A percentile compares a stretch with the other conserved stretches of the same genome.
These are phyloP conservation scores for Anolis apletophallus DNA, from an alignment of 2,797 vertebrate species.

Conservation along the genomic window DNA sequence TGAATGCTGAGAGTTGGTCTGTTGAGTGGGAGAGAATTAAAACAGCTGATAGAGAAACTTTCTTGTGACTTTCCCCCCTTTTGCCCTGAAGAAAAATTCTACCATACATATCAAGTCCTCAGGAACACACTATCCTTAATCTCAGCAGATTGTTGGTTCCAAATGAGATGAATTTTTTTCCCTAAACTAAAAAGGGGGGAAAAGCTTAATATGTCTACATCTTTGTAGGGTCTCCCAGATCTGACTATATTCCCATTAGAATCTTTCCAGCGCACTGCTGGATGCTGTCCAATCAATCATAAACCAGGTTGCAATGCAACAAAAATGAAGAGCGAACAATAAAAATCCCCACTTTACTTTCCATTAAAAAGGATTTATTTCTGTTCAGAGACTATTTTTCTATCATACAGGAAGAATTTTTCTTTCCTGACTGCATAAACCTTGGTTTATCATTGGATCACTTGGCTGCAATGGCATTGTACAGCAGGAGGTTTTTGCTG, in stretches of 20 bases:
- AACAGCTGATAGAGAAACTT: constrained; percentile 42
- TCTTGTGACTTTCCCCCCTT: constrained; percentile 14
- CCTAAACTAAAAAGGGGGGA: constrained; percentile 53
- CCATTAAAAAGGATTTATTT: constrained; percentile 35
- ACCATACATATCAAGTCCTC: constrained; percentile 43
- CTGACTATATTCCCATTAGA: constrained; percentile 60
- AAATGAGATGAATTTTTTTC: constrained; percentile 63
- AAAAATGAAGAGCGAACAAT: constrained; percentile 44
- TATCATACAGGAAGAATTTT: neutral
- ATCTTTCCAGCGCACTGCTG: constrained; percentile 42
- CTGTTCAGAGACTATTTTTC: constrained; percentile 6
- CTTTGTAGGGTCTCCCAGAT: constrained; percentile 51
- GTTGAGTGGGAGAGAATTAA: constrained; percentile 46
- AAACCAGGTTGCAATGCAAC: constrained; percentile 45
- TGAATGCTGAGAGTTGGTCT: constrained; percentile 41
- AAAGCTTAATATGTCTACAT: constrained; percentile 57
- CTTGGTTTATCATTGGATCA: constrained; percentile 10
- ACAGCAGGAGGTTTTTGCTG: neutral
- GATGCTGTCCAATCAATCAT: constrained; percentile 52
- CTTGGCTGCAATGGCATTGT: neutral
- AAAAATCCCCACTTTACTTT: constrained; percentile 30
- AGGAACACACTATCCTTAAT: constrained; percentile 54
- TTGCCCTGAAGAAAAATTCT: constrained; percentile 12
- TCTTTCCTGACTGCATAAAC: constrained; percentile 1
- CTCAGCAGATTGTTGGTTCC: constrained; percentile 53